These are phyloP conservation scores for Harlomillsia oculata DNA, from an alignment of 1,140 invertebrate species.

Conservation along the genomic window DNA sequence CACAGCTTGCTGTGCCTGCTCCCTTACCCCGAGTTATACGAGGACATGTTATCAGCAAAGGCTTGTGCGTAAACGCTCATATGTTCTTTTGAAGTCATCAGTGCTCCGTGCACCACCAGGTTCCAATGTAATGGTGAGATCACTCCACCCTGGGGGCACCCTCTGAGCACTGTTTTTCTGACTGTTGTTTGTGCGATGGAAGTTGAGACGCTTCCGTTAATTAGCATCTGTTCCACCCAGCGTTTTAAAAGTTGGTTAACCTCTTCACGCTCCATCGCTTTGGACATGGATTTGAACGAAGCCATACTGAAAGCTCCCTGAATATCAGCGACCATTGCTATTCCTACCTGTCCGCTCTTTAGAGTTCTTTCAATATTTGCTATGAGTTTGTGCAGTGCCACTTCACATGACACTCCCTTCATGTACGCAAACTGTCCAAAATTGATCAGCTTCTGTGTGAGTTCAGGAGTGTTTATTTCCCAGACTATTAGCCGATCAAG, in stretches of 20 bases:
- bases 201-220: neutral
- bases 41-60: neutral
- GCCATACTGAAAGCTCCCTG: conserved; percentile 22
- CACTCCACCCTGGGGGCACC: neutral
- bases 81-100: neutral
- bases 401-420: conserved; percentile 10
- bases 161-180: neutral
- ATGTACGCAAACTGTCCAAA: conserved; percentile 21
- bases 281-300: neutral
- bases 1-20: neutral
- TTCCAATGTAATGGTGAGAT: conserved; percentile 2
- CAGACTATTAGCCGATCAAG: conserved; percentile 23
- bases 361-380: conserved; percentile 7
- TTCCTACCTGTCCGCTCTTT: neutral
- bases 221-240: conserved; percentile 11
- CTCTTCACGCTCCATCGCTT: neutral
- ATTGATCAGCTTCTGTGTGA: neutral
- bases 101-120: neutral
- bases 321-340: conserved; percentile 16
- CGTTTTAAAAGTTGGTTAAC: neutral
- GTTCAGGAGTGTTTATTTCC: neutral
- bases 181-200: neutral
- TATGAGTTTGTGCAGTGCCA: conserved; percentile 15
- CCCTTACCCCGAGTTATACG: neutral
- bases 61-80: neutral